Evolutionary conservation across 2,113 vertebrate species (phyloP).

Genomic region (Microcebus murinus): DNA sequence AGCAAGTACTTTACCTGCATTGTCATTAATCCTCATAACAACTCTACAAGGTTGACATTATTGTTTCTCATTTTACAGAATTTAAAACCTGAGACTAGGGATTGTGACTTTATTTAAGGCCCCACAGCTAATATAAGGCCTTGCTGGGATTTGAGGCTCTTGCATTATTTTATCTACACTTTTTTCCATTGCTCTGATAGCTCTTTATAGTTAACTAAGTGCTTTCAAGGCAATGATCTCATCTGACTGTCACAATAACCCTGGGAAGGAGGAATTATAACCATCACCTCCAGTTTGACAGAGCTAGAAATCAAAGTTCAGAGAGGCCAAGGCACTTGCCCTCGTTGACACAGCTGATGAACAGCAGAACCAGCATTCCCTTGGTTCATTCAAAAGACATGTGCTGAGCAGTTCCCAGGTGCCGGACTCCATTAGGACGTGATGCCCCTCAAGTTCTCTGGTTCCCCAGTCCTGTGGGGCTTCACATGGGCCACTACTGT

Average conservation of each 20-base stretch:
- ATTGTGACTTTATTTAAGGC: background rate
- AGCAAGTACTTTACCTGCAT: background rate
- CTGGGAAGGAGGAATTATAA: background rate
- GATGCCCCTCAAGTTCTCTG: background rate
- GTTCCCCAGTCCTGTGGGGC: background rate
- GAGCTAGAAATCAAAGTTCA: slow-evolving; percentile 3
- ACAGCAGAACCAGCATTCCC: background rate
- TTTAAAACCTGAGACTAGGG: background rate
- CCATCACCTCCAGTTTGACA: slow-evolving; percentile 38
- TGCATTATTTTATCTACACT: background rate
- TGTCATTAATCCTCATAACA: background rate
- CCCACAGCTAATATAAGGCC: background rate
- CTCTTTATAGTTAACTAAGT: background rate
- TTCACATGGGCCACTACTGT: accelerated
- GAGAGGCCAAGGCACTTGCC: background rate
- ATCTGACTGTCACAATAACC: background rate
- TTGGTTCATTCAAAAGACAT: background rate
- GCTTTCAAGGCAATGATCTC: background rate
- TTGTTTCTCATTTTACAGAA: background rate
- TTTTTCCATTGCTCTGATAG: background rate
- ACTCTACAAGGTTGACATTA: background rate
- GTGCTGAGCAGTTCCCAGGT: background rate
- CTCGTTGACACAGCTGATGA: background rate
- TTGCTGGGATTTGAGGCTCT: background rate
- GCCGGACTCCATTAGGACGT: background rate